These are phyloP conservation scores for Trinectes maculatus DNA, from an alignment of 2,113 vertebrate species.

Conservation along the genomic window DNA sequence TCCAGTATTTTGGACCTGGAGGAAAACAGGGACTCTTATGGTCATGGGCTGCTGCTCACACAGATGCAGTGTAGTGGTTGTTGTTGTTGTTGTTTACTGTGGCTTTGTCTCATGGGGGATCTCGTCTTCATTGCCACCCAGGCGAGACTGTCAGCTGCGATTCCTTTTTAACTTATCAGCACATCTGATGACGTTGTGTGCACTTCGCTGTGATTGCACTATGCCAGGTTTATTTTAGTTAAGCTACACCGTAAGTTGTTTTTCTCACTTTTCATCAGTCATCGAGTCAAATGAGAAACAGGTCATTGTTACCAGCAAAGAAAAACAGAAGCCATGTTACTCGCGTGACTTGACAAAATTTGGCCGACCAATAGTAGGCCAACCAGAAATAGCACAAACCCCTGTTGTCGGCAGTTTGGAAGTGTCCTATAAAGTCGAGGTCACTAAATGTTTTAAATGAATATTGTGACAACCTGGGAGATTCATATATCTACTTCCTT, in stretches of 20 bases:
- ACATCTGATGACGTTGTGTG: conserved; percentile 25
- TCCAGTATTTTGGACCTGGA: conserved; percentile 49
- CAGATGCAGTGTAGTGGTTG: conserved; percentile 26
- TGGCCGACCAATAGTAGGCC: neutral
- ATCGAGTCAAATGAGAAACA: neutral
- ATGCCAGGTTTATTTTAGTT: neutral
- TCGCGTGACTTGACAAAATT: neutral
- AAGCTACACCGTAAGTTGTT: neutral
- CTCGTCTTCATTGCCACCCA: conserved; percentile 27
- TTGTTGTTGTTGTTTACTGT: conserved; percentile 48
- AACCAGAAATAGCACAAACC: neutral
- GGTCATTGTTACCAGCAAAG: neutral
- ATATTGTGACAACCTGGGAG: too few species aligned
- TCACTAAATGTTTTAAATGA: neutral
- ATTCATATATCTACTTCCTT: neutral
- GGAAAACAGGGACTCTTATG: conserved; percentile 56
- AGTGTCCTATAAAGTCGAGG: neutral
- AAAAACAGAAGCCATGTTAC: neutral
- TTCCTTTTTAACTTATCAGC: conserved; percentile 19
- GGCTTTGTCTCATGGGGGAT: conserved; percentile 39
- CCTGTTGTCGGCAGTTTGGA: neutral
- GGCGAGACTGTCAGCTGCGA: conserved; percentile 22
- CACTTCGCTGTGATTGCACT: conserved; percentile 5
- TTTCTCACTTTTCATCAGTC: neutral
- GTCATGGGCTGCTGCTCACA: conserved; percentile 40